Evolutionary conservation across 2,888 invertebrate species (phyloP), one percentile per base, ranked within the genome.

Genomic region (Acrocyrtus sp.): DNA sequence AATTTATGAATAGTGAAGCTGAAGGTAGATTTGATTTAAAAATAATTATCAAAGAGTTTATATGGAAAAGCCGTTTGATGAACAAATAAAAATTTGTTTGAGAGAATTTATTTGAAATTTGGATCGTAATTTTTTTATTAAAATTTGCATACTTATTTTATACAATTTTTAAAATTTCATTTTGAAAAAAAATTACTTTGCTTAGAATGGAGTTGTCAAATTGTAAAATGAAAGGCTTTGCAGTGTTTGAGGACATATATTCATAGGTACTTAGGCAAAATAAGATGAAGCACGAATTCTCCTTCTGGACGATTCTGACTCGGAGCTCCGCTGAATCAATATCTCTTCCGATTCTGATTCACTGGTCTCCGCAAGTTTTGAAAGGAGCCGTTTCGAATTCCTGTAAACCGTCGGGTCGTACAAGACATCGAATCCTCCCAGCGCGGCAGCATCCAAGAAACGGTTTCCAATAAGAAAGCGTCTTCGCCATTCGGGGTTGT

Each of bases 381-480:
- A 53, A 15, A 77, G 26, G 15, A 77, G 41, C 19, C 58, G 54
- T 6, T 56, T 65, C 5, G 74, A 72, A 8, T 48, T 65, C 2
- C 2, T 15, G 29, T 61, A 70, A 10, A 72, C 74, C 5, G 72
- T 41, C 0, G 76, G 76, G 26, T 77, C 76, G 39, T 74, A 77
- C 12, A 77, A 54, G 10, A 77, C 76, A 48, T 77, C 76, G 22
- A 77, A 77, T 17, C 76, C 76, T 15, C 76, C 76, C 15, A 77
- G 60, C n/a, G 76, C 74, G 17, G 76, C 76, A 19, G 76, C 76
- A 48, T 77, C 76, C 47, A 68, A 24, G 47, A 68, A 77, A 27
- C 72, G 39, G 51, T 77, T 77, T 27, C 76, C 76, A 21, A 77
- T 68, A 4, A 77, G 61, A 34, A 77, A 77, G 21, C 76, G 61